Conservation (phyloP, 2,113 vertebrate species). For the Phrynosoma blainvillii region DNA sequence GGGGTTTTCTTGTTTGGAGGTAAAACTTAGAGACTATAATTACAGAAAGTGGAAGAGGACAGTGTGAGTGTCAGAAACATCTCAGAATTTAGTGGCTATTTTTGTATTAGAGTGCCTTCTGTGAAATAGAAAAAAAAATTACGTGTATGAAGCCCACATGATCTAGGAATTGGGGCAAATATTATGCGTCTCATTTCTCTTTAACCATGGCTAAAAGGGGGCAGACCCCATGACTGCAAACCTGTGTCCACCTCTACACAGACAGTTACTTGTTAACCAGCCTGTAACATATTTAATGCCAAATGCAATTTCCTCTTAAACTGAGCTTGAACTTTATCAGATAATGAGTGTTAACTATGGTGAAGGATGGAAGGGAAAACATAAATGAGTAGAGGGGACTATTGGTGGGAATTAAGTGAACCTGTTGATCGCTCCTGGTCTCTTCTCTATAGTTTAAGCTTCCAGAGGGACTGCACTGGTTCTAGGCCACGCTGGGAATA, state of each 20-base stretch:
- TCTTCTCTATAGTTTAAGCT: neutral
- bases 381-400: neutral
- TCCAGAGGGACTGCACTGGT: neutral
- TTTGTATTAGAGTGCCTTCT: neutral
- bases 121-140: neutral
- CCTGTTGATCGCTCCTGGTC: neutral
- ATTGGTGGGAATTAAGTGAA: neutral
- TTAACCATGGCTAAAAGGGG: neutral
- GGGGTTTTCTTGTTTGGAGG: neutral
- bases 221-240: too few relatives aligned
- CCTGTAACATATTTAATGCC: neutral
- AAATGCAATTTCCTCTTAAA: neutral
- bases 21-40: fast-evolving
- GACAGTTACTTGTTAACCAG: neutral
- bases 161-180: neutral
- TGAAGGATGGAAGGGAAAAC: neutral
- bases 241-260: neutral
- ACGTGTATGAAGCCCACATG: neutral
- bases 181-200: neutral
- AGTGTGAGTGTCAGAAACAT: neutral
- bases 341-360: neutral
- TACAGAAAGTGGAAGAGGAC: neutral
- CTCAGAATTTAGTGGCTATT: neutral
- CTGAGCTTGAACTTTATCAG: neutral
- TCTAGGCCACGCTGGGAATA: too few relatives aligned